Conservation (phyloP, 2,888 invertebrate species). For the Drosophila planitibia region DNA sequence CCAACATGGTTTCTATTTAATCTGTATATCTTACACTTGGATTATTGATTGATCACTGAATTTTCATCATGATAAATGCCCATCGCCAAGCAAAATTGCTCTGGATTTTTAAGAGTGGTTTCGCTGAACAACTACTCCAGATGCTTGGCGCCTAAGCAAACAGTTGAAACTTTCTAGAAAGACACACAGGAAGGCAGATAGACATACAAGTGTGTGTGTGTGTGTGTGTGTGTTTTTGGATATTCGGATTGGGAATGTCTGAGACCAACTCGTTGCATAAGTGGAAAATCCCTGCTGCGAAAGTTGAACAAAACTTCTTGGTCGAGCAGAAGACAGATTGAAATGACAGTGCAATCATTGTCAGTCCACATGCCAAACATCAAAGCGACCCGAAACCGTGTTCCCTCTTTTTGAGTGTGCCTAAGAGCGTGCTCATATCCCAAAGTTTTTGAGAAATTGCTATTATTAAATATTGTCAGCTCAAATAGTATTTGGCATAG, state of each 20-base stretch:
- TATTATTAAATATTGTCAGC: conserved; percentile 12
- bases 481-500: neutral
- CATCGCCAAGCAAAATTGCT: neutral
- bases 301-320: conserved; percentile 42
- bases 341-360: conserved; percentile 30
- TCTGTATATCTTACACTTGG: neutral
- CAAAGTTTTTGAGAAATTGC: neutral
- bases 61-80: neutral
- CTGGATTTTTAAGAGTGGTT: neutral
- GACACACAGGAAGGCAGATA: conserved; percentile 8
- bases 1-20: neutral
- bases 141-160: conserved; percentile 15
- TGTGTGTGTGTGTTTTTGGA: conserved; percentile 2
- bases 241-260: conserved; percentile 23
- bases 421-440: neutral
- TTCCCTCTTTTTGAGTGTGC: neutral
- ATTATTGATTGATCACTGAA: neutral
- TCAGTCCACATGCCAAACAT: conserved; percentile 26
- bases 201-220: neutral
- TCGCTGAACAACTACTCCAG: conserved; percentile 3
- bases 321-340: conserved; percentile 6
- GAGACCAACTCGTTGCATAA: conserved; percentile 25
- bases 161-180: conserved; percentile 35
- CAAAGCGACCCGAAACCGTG: conserved; percentile 12
- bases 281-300: conserved; percentile 34